These are phyloP conservation scores for Drosophila azteca DNA, from an alignment of 1,140 invertebrate genomes.

Conservation along the genomic window DNA sequence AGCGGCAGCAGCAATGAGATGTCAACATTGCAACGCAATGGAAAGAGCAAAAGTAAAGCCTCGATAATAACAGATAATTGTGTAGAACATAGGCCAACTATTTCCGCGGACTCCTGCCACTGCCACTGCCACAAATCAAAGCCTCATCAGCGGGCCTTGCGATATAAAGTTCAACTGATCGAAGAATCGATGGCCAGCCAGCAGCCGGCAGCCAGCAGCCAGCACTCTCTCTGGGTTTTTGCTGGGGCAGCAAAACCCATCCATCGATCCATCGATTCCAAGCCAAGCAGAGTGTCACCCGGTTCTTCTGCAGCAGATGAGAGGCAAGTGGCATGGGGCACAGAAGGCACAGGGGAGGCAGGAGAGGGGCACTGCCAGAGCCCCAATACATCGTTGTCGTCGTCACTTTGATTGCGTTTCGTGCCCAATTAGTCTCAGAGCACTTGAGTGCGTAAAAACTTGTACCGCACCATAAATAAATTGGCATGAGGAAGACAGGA, in stretches of 20 bases:
- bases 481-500: conserved; percentile 79
- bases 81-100: conserved; percentile 83
- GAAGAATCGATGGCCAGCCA: conserved; percentile 40
- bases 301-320: conserved; percentile 23
- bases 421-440: conserved; percentile 83
- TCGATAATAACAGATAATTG: conserved; percentile 83
- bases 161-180: conserved; percentile 79
- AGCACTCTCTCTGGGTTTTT: conserved; percentile 20
- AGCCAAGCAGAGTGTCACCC: conserved; percentile 43
- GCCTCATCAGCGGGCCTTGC: conserved; percentile 60
- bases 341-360: background rate
- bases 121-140: conserved; percentile 67
- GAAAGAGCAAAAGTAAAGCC: conserved; percentile 51
- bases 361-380: background rate
- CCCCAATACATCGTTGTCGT: conserved; percentile 64
- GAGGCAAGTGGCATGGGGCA: conserved; percentile 1
- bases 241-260: conserved; percentile 19
- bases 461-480: conserved; percentile 83
- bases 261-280: conserved; percentile 25
- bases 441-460: conserved; percentile 83
- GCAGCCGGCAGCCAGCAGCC: no score
- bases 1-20: conserved; percentile 64
- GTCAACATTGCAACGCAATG: conserved; percentile 61
- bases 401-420: conserved; percentile 82
- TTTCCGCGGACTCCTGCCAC: conserved; percentile 51